These are phyloP conservation scores for Tribolium castaneum DNA, from an alignment of 1,140 invertebrate species.

Conservation along the genomic window DNA sequence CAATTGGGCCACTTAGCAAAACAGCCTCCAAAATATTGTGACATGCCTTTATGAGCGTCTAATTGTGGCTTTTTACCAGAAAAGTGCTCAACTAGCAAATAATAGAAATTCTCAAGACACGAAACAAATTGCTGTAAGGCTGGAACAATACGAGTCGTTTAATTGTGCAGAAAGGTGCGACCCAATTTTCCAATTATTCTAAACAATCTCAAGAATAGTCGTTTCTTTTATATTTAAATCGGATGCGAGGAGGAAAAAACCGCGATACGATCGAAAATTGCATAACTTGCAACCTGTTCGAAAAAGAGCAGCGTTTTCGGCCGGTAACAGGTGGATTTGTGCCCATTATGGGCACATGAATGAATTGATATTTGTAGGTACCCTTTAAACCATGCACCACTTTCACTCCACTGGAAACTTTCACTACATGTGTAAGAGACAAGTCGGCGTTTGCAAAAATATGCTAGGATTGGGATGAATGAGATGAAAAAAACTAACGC, in stretches of 20 bases:
- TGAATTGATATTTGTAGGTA: conserved; percentile 28
- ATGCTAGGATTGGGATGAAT: not conserved
- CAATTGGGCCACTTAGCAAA: not conserved
- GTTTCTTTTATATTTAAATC: conserved; percentile 27
- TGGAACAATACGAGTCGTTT: conserved; percentile 11
- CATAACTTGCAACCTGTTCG: conserved; percentile 11
- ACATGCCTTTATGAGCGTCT: not conserved
- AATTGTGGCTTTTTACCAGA: conserved; percentile 10
- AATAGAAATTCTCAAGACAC: conserved; percentile 28
- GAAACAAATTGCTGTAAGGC: conserved; percentile 1
- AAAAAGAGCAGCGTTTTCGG: conserved; percentile 12
- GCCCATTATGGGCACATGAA: conserved; percentile 15
- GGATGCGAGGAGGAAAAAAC: not conserved
- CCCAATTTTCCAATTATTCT: conserved; percentile 22
- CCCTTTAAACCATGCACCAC: conserved; percentile 29
- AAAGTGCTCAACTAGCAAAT: not conserved
- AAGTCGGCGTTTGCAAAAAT: conserved; percentile 13
- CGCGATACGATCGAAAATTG: not conserved
- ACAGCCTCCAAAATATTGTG: not conserved
- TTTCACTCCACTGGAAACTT: conserved; percentile 18
- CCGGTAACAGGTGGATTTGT: conserved; percentile 25
- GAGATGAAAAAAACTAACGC: not conserved
- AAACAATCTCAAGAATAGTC: not conserved
- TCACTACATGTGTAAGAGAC: conserved; percentile 19
- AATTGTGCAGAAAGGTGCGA: conserved; percentile 31